A percentile compares a stretch with the other conserved stretches of the same genome.
These are phyloP conservation scores for Dryoscopus gambensis DNA, from an alignment of 2,113 vertebrate species.

Conservation along the genomic window DNA sequence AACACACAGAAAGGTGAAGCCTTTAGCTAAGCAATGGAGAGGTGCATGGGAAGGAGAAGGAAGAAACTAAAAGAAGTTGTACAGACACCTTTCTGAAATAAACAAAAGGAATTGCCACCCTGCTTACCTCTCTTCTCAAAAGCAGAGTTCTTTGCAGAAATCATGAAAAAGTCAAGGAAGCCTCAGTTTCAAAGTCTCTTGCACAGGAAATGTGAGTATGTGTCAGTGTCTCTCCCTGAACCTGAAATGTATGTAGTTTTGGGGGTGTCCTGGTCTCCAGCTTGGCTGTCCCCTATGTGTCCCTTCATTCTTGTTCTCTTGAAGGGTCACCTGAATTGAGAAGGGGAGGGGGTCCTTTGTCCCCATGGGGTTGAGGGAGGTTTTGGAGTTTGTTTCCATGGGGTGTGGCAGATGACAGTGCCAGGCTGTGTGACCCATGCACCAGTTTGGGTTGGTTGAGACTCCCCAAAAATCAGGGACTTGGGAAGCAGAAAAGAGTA, in stretches of 20 bases:
- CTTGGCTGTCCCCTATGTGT: rapidly evolving
- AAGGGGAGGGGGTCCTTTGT: background rate
- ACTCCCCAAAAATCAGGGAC: background rate
- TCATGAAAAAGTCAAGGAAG: background rate
- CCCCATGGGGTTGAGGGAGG: background rate
- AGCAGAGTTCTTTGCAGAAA: background rate
- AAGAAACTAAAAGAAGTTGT: conserved; percentile 35
- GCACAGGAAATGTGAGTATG: background rate
- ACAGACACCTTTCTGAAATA: conserved; percentile 50
- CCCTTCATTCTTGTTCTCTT: background rate
- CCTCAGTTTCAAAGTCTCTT: background rate
- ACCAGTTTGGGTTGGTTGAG: background rate
- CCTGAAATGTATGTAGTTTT: background rate
- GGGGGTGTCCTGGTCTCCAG: background rate
- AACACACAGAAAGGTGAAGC: conserved; percentile 69
- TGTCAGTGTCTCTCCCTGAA: background rate
- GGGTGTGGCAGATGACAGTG: background rate
- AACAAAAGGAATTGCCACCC: background rate
- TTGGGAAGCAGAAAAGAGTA: background rate
- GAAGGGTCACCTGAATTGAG: background rate
- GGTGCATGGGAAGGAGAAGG: conserved; percentile 44
- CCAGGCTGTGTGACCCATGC: background rate
- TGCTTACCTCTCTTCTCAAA: background rate
- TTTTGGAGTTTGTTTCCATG: background rate
- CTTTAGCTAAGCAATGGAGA: conserved; percentile 73